Evolutionary conservation across 2,797 vertebrate species (phyloP).

Genomic region (Anabas testudineus): DNA sequence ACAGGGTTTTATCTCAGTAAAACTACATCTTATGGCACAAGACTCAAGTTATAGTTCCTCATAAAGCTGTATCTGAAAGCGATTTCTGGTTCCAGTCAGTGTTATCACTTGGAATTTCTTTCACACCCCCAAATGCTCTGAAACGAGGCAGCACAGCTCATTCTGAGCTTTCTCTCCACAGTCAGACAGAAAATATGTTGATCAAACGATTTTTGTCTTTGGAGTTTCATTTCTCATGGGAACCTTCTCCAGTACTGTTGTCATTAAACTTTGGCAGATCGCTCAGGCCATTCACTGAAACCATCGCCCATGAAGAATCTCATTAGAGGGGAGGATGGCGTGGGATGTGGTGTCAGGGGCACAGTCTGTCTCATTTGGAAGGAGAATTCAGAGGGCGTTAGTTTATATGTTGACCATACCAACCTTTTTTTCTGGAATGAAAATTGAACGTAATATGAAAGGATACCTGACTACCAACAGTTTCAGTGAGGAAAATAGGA

Average conservation of each 20-base stretch:
- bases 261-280: slow-evolving; percentile 70
- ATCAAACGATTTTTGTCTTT: slow-evolving; percentile 33
- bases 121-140: not conserved
- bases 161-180: slow-evolving; percentile 10
- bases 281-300: slow-evolving; percentile 66
- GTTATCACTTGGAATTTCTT: slow-evolving; percentile 17
- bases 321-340: slow-evolving; percentile 70
- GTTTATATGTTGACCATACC: slow-evolving; percentile 60
- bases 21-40: not conserved
- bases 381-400: slow-evolving; percentile 61
- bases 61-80: not conserved
- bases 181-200: slow-evolving; percentile 13
- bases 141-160: not conserved
- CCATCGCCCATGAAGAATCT: slow-evolving; percentile 77
- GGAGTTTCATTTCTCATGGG: slow-evolving; percentile 69
- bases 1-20: not conserved
- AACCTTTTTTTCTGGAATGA: slow-evolving; percentile 47
- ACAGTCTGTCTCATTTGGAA: slow-evolving; percentile 59
- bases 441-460: slow-evolving; percentile 28
- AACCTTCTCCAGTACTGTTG: slow-evolving; percentile 58
- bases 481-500: slow-evolving; percentile 10
- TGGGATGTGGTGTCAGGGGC: slow-evolving; percentile 62
- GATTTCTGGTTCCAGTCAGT: not conserved
- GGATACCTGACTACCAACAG: slow-evolving; percentile 12
- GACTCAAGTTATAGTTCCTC: not conserved